A percentile compares a stretch with the other conserved stretches of the same genome.
These are phyloP conservation scores for Latrodectus geometricus DNA, from an alignment of 1,140 invertebrate species.

Conservation along the genomic window DNA sequence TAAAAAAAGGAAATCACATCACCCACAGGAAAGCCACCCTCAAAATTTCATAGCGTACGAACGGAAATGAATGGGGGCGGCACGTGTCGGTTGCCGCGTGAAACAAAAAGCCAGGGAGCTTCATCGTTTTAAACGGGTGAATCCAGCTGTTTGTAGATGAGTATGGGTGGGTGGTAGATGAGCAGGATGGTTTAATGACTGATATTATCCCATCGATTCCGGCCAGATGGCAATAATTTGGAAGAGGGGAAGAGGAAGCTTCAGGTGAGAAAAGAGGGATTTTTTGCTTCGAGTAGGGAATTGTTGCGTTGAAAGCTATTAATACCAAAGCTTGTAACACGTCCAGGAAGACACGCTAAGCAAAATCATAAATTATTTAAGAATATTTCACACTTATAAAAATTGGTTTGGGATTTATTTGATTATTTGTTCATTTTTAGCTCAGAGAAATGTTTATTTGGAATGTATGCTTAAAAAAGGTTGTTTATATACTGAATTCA, in stretches of 20 bases:
- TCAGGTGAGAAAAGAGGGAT: background rate
- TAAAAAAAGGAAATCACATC: background rate
- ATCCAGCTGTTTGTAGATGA: background rate
- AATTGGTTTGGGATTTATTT: too few relatives aligned
- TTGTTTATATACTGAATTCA: too few relatives aligned
- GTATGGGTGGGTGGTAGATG: background rate
- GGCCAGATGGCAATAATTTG: background rate
- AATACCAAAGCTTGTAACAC: too few relatives aligned
- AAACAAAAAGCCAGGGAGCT: constrained; percentile 17
- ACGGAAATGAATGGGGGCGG: background rate
- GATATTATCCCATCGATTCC: constrained; percentile 16
- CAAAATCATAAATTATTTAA: too few relatives aligned
- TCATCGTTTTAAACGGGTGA: constrained; percentile 9
- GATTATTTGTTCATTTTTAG: too few relatives aligned
- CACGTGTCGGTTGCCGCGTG: background rate
- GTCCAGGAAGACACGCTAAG: too few relatives aligned
- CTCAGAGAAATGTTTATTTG: too few relatives aligned
- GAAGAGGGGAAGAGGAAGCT: background rate
- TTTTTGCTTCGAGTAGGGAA: too few relatives aligned
- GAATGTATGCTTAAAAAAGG: too few relatives aligned
- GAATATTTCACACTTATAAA: too few relatives aligned
- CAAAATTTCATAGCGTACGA: background rate
- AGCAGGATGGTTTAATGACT: background rate
- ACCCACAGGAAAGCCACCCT: background rate
- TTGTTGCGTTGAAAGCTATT: too few relatives aligned